Evolutionary conservation across 2,113 vertebrate genomes (phyloP), one percentile per base, ranked within the genome.

Genomic region (Herpetotheres cachinnans): DNA sequence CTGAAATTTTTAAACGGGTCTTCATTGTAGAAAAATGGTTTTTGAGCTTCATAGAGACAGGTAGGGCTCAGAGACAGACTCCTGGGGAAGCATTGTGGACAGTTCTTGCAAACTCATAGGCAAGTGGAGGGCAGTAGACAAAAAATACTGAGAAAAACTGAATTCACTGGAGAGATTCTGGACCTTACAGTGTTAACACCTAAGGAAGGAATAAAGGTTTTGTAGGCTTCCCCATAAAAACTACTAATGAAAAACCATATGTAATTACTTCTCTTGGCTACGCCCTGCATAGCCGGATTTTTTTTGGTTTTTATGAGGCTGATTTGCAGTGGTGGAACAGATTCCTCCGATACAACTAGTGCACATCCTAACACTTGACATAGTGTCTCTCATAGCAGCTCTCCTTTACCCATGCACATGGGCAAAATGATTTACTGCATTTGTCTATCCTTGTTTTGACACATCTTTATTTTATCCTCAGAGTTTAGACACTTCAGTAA

Each of bases 231-330:
- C 32, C 80, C 78, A 63, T 58, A 38, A 73, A 86, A 94, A 62
- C 36, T 47, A 13, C 80, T 82, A 44, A 32, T 56, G 67, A n/a
- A 71, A 38, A 67, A 25, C 16, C 0, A 0, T 70, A 21, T 0
- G 0, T 47, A 52, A 46, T n/a, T 58, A 27, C 17, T 83, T 38
- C 55, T 71, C 12, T 3, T 55, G 74, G 71, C 71, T 16, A 1
- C 0, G 0, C 66, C 49, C 71, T 70, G 46, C 50, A 6, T 1
- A 52, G 76, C 21, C 90, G 72, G 19, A 8, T 8, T 36, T n/a
- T 26, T 38, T 30, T 9, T 66, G 26, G 65, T 25, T 55, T 44
- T 61, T 13, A 22, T 50, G 66, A 62, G 63, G 25, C 58, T 76
- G 69, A 9, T 55, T 55, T 62, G 77, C 2, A 0, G 36, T 52